Evolutionary conservation across 2,113 vertebrate genomes (phyloP), one percentile per base, ranked within the genome.

Genomic region (Salvelinus sp.): DNA sequence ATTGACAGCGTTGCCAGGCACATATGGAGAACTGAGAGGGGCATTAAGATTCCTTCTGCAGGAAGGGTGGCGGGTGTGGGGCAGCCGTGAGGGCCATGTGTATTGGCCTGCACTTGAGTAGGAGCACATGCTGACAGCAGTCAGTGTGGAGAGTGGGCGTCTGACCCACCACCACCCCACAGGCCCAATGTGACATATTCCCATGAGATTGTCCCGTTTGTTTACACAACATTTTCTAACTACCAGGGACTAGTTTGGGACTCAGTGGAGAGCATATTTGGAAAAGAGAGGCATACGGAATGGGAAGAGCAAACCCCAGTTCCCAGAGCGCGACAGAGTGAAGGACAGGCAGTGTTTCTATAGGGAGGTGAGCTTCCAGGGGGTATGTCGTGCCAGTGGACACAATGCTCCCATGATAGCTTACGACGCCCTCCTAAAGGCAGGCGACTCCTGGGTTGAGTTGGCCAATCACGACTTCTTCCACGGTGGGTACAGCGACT

Each of bases 101-200:
- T 83, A 92, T 96, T 0, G 95, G 95, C 7, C 87, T 96, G 82
- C 90, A 94, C 6, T 96, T 0, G 28, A 73, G 1, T 84, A 95
- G 79, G 79, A 92, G 78, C 80, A 86, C 28, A 88, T 27, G 0
- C 88, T 96, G 83, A 57, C 95, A 3, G 57, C 79, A 18, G 90
- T 94, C 80, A 95, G 95, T 88, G 88, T 96, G 0, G 95, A 96
- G 87, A 95, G 95, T 0, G 94, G 95, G 1, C 92, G 94, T 7
- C 94, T 96, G 94, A 95, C 94, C 69, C 95, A 96, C 70, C 95
- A 96, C 81, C 93, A 96, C 14, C 95, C 95, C 22, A 95, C 94
- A 0, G 94, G 94, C 60, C 85, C 88, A 7, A 38, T 38, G 6
- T 9, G 38, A 38, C 38, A 38, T 38, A 38, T 38, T 38, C 38